A percentile compares a stretch with the other conserved stretches of the same genome.
phyloP scores from a whole-genome alignment of 1,140 invertebrate genomes.

The Pararge aegeria region DNA sequence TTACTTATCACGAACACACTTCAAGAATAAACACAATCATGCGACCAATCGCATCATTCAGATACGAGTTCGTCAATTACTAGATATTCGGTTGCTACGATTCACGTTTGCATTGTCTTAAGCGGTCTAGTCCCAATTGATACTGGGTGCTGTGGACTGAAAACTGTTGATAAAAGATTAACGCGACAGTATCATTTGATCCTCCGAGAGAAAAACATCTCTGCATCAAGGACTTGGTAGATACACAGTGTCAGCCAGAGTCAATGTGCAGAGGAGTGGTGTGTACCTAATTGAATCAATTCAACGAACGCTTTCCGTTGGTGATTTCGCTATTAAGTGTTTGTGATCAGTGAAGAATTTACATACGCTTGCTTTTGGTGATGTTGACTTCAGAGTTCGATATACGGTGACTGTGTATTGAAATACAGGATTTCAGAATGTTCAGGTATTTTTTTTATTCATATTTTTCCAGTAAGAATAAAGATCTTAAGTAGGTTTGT shows the following conservation, averaged over 20 bases:
- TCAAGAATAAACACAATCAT: conserved; percentile 61
- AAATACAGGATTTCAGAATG: conserved; percentile 31
- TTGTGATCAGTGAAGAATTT: conserved; percentile 21
- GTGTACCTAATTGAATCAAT: conserved; percentile 75
- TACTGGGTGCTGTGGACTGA: conserved; percentile 47
- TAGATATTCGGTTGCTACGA: conserved; percentile 55
- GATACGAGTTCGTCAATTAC: conserved; percentile 55
- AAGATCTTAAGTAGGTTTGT: too few relatives aligned
- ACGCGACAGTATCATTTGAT: conserved; percentile 62
- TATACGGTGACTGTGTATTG: conserved; percentile 32
- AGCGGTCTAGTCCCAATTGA: conserved; percentile 29
- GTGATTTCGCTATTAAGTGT: conserved; percentile 46
- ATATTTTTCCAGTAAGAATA: too few relatives aligned
- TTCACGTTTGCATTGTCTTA: conserved; percentile 45
- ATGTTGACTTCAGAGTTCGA: conserved; percentile 36
- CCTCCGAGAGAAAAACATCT: conserved; percentile 52
- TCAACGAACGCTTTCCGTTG: conserved; percentile 61
- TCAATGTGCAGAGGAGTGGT: conserved; percentile 33
- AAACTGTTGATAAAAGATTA: conserved; percentile 70
- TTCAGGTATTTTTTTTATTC: conserved; percentile 31
- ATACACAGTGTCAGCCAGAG: conserved; percentile 3
- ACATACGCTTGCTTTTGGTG: conserved; percentile 20
- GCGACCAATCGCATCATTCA: conserved; percentile 62
- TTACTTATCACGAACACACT: conserved; percentile 50
- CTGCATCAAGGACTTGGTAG: conserved; percentile 24